These are phyloP conservation scores for Enteromius paludinosus DNA, from an alignment of 2,797 vertebrate species.

Conservation along the genomic window DNA sequence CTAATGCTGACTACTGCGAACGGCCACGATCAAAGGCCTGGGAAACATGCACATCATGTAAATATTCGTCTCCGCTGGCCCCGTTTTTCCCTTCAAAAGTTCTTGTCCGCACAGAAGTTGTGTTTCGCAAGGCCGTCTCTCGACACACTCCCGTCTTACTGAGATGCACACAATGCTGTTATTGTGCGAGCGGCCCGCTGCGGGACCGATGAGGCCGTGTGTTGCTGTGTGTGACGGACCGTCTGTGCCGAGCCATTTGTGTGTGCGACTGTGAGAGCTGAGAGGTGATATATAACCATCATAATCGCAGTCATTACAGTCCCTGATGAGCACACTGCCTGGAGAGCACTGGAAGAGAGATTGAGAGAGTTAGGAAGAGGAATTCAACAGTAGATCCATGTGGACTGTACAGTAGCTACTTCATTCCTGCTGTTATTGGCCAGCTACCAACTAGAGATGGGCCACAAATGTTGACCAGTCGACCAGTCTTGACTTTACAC, in stretches of 20 bases:
- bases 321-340: constrained; percentile 31
- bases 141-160: not conserved
- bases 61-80: constrained; percentile 22
- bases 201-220: not conserved
- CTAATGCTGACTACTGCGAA: constrained; percentile 40
- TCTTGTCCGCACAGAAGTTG: constrained; percentile 9
- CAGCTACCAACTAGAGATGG: not conserved
- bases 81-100: constrained; percentile 6
- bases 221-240: constrained; percentile 25
- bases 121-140: not conserved
- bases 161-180: constrained; percentile 31
- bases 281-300: constrained; percentile 48
- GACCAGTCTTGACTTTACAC: not conserved
- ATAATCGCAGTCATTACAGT: constrained; percentile 46
- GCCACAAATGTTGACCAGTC: not conserved
- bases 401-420: not conserved
- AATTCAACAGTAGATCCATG: not conserved
- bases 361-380: constrained; percentile 5
- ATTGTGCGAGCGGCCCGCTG: constrained; percentile 20
- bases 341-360: constrained; percentile 15
- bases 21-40: constrained; percentile 22
- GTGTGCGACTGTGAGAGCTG: constrained; percentile 11
- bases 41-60: constrained; percentile 38
- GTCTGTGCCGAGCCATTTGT: constrained; percentile 19
- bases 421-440: constrained; percentile 1